Conservation (phyloP, 2,888 invertebrate genomes). For the Ctena decussata region DNA sequence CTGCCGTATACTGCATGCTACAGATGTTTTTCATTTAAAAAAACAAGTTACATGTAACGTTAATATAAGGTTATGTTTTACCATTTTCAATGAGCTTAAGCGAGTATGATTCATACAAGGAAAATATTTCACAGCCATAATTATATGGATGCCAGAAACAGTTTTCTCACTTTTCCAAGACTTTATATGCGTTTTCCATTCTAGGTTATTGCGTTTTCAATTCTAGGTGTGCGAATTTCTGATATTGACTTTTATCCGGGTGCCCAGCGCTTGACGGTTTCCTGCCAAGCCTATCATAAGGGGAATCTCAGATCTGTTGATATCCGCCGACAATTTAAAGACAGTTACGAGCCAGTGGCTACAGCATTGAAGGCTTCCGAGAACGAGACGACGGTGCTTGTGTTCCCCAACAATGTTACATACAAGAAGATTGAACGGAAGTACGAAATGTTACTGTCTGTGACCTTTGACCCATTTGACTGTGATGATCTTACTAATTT, state of each 20-base stretch:
- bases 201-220: background rate
- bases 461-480: constrained; percentile 53
- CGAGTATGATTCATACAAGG: too few relatives aligned
- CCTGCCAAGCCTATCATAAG: constrained; percentile 48
- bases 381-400: constrained; percentile 19
- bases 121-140: too few relatives aligned
- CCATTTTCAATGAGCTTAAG: too few relatives aligned
- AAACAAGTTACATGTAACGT: too few relatives aligned
- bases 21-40: too few relatives aligned
- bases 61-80: too few relatives aligned
- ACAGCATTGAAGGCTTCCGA: constrained; percentile 16
- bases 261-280: constrained; percentile 43
- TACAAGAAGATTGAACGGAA: constrained; percentile 23
- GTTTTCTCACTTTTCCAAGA: too few relatives aligned
- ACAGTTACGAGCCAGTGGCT: constrained; percentile 58
- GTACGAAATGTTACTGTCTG: constrained; percentile 38
- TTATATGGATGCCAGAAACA: too few relatives aligned
- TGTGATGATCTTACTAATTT: constrained; percentile 60
- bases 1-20: too few relatives aligned
- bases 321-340: constrained; percentile 51
- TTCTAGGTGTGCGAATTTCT: constrained; percentile 48
- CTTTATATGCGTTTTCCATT: too few relatives aligned
- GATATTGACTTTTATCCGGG: constrained; percentile 43
- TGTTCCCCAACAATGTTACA: constrained; percentile 49
- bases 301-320: constrained; percentile 45